These are phyloP conservation scores for Halocynthia roretzi DNA, from an alignment of 23 tunicate species.

Conservation along the genomic window DNA sequence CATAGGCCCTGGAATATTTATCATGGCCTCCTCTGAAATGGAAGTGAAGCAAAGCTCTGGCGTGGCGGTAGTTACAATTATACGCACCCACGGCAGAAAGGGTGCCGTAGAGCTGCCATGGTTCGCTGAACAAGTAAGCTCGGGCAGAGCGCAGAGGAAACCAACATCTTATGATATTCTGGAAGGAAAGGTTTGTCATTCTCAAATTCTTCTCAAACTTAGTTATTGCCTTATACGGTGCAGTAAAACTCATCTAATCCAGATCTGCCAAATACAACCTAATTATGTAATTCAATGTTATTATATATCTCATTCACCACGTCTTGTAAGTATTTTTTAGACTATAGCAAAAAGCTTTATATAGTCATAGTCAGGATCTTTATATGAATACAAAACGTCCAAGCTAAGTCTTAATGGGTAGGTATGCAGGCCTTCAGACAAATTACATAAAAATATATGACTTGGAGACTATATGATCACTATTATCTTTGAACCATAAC, in stretches of 20 bases:
- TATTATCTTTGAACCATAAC: too few relatives aligned
- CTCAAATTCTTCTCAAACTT: not conserved
- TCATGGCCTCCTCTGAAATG: conserved; percentile 59
- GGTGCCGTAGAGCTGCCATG: conserved; percentile 77
- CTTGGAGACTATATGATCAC: too few relatives aligned
- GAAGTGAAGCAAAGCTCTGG: conserved; percentile 42
- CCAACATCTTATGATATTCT: conserved; percentile 57
- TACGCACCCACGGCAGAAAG: conserved; percentile 70
- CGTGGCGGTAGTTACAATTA: conserved; percentile 24
- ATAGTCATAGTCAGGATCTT: too few relatives aligned
- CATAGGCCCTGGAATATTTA: conserved; percentile 63
- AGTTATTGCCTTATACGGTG: not conserved
- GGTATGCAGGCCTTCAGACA: too few relatives aligned
- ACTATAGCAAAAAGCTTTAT: too few relatives aligned
- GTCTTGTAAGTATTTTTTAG: too few relatives aligned
- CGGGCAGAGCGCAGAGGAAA: conserved; percentile 11
- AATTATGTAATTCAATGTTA: too few relatives aligned
- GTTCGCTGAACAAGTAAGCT: conserved; percentile 52
- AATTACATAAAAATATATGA: too few relatives aligned
- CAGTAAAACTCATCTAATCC: not conserved
- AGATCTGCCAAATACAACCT: not conserved
- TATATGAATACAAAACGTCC: too few relatives aligned
- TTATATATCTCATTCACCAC: too few relatives aligned
- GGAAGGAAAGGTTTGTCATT: conserved; percentile 59
- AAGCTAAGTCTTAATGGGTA: too few relatives aligned